Conservation (phyloP, 2,797 vertebrate species). For the Clarias laeviceps region DNA sequence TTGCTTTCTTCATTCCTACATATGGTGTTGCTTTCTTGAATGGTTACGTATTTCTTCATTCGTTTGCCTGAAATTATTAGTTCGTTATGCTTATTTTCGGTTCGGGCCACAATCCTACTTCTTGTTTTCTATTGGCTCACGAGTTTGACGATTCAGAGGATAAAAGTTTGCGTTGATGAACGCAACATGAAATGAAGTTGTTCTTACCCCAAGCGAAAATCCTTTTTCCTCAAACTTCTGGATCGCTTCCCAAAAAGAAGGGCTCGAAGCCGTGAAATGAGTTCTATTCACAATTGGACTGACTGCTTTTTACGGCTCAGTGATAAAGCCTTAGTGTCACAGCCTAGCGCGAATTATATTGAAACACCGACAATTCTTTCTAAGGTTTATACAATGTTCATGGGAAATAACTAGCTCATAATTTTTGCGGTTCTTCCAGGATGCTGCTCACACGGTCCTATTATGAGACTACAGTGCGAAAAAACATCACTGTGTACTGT, state of each 20-base stretch:
- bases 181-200: background rate
- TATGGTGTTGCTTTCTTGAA: background rate
- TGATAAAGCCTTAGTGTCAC: background rate
- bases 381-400: background rate
- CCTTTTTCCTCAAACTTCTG: background rate
- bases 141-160: background rate
- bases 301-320: background rate
- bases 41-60: background rate
- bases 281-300: background rate
- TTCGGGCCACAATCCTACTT: background rate
- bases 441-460: background rate
- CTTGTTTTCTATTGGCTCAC: background rate
- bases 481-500: background rate
- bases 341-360: background rate
- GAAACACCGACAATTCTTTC: background rate
- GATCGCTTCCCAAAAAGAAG: background rate
- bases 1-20: background rate
- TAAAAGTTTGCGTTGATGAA: background rate
- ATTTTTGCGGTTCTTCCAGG: too few species aligned
- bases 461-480: background rate
- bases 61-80: background rate
- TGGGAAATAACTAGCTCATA: background rate
- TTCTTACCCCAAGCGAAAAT: background rate
- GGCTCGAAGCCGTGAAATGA: background rate
- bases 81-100: background rate